A percentile compares a stretch with the other conserved stretches of the same genome.
Evolutionary conservation across 2,113 vertebrate species (phyloP).

Genomic region (Craseonycteris thonglongyai): DNA sequence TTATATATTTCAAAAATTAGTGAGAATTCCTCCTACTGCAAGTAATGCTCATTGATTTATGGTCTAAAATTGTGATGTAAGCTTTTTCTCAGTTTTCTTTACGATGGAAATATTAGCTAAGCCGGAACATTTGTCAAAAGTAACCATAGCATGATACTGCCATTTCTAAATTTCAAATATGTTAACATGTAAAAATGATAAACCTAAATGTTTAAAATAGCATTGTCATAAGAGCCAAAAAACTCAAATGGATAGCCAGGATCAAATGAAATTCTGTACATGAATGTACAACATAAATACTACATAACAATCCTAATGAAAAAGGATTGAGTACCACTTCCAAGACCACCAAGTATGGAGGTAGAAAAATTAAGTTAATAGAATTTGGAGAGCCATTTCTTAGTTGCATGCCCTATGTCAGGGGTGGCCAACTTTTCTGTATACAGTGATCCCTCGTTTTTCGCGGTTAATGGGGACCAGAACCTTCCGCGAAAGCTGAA

Average conservation of each 20-base stretch:
- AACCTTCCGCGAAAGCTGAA: no score
- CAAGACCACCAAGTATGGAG: not conserved
- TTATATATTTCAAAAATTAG: not conserved
- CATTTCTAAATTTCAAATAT: not conserved
- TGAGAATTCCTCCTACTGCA: not conserved
- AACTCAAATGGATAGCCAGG: not conserved
- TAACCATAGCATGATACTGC: not conserved
- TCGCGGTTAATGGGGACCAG: no score
- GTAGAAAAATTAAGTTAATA: not conserved
- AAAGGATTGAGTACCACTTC: not conserved
- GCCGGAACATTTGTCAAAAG: not conserved
- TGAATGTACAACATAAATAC: not conserved
- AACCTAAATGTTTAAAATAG: not conserved
- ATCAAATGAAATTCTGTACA: not conserved
- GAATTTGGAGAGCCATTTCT: not conserved
- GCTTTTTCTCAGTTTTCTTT: not conserved
- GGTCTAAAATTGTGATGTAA: not conserved
- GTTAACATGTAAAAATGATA: not conserved
- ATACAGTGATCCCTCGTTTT: no score
- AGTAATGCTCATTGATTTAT: not conserved
- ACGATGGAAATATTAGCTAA: not conserved
- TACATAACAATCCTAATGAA: not conserved
- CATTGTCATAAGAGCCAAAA: not conserved
- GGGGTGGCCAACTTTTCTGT: no score
- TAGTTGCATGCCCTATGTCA: not conserved